Base-by-base conservation (phyloP, 35 echinoderm and acorn worm species). In the Ophioderma brevispina region DNA sequence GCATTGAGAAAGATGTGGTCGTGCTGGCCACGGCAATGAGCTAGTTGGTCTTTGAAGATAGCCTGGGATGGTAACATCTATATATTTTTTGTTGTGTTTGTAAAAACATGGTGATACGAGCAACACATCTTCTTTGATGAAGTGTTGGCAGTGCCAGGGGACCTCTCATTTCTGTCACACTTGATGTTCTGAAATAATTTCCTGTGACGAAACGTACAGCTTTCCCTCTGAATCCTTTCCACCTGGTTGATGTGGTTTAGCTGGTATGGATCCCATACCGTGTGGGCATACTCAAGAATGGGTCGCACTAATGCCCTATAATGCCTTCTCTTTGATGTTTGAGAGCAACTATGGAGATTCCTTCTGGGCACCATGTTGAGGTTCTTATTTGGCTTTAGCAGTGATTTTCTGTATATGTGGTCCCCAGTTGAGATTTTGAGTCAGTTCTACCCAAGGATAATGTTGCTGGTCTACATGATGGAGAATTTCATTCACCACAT, bases 241-340 rank as follows among this genome's bases (percentile, higher is more conserved):
- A 90, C 81, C 56, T 84, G 35, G 33, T 90, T 49, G 30, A 89
- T 89, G 17, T 41, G 28, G 5, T 78, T 89, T 55, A 49, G 40
- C 31, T 81, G 78, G 37, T 89, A 63, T 38, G 87, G 78, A 34
- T 89, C 77, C 87, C 87, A 89, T 32, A 89, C 87, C 31, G 87
- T 77, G n/a, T n/a, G n/a, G n/a, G n/a, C 1, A 42, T 90, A 76
- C 39, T 90, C 80, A 32, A 90, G 80, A 75, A 56, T 52, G 4
- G 80, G 89, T 82, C 89, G 70, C 0, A 90, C 80, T 23, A 90
- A 37, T 31, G 59, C 76, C n/a, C 38, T 36, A 56, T 90, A 82
- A 23, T n/a, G 89, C 89, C 32, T 77, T 40, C 14, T 76, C 32
- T 43, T 90, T 90, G 28, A 90, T 19, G 17, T 76, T 82, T 84